Conservation (phyloP, 2,113 vertebrate genomes). For the Tiliqua scincoides region DNA sequence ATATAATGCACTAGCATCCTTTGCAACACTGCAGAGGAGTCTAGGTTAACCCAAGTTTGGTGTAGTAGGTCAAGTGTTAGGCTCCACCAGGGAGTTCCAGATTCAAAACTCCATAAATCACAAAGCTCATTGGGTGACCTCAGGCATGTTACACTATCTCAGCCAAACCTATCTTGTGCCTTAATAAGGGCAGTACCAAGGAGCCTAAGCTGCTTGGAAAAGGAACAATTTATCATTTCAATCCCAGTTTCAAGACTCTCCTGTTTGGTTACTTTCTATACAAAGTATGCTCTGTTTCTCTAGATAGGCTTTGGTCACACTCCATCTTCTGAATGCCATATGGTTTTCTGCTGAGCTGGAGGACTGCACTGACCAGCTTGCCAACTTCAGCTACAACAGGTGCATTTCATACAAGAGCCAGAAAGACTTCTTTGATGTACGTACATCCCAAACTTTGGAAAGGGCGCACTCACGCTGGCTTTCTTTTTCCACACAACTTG, state of each 20-base stretch:
- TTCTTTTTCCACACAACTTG: background rate
- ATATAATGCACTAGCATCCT: background rate
- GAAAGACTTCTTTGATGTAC: conserved; percentile 57
- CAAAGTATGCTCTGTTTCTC: conserved; percentile 35
- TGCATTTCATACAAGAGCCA: conserved; percentile 37
- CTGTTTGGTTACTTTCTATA: conserved; percentile 25
- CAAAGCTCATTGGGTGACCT: background rate
- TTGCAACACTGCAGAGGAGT: background rate
- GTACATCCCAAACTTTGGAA: background rate
- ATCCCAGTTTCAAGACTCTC: no score
- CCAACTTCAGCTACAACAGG: conserved; percentile 79
- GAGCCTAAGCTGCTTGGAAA: no score
- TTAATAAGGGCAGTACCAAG: no score
- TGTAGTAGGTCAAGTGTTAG: no score
- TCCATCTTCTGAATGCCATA: conserved; percentile 72
- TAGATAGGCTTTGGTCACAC: conserved; percentile 33
- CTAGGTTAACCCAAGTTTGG: background rate
- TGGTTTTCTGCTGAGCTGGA: conserved; percentile 77
- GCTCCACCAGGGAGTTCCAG: no score
- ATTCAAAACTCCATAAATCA: background rate
- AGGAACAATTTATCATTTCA: no score
- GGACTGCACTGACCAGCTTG: conserved; percentile 78
- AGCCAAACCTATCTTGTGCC: no score
- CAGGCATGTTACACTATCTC: no score
- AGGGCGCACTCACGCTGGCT: fast-evolving